phyloP scores from a whole-genome alignment of 2,113 vertebrate genomes.

The Monopterus albus region DNA sequence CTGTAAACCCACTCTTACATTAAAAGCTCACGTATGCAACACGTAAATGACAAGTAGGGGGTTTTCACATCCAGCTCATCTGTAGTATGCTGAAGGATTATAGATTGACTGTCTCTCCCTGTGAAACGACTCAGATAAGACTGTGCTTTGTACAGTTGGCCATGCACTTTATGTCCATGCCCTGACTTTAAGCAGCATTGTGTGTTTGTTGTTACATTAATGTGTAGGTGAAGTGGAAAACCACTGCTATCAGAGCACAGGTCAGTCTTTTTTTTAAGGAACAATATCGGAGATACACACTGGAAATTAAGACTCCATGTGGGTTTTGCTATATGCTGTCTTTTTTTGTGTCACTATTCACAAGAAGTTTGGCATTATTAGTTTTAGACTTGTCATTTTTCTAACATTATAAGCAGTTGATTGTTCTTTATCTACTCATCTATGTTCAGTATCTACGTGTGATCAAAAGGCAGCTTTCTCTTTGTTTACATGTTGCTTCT shows the following conservation, averaged over 20 bases:
- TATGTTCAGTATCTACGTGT: conserved; percentile 23
- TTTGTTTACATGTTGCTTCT: conserved; percentile 60
- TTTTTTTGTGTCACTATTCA: neutral
- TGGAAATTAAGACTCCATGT: neutral
- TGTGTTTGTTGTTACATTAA: neutral
- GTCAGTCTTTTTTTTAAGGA: neutral
- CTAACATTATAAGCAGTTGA: neutral
- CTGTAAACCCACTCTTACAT: conserved; percentile 13
- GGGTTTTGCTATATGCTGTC: neutral
- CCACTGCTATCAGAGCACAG: neutral
- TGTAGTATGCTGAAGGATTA: conserved; percentile 29
- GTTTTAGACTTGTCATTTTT: conserved; percentile 7
- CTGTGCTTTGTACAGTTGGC: conserved; percentile 40
- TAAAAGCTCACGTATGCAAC: conserved; percentile 21
- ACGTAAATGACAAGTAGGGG: neutral
- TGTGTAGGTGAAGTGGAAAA: conserved; percentile 1
- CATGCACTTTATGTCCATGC: conserved; percentile 67
- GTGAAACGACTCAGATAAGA: conserved; percentile 33
- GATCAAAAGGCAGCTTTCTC: conserved; percentile 70
- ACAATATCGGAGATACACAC: conserved; percentile 4
- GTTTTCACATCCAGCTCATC: conserved; percentile 5
- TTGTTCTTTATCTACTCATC: conserved; percentile 25
- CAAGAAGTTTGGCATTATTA: conserved; percentile 21
- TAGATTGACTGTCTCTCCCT: conserved; percentile 15
- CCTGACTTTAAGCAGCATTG: conserved; percentile 13